Evolutionary conservation across 2,113 vertebrate genomes (phyloP).

Genomic region (Bos taurus): ARS-UCD2.0 NC_037349.1:42072001-42072500

Average conservation of each 20-base stretch:
- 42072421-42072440: neutral
- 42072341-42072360: neutral
- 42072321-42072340: neutral
- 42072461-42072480: neutral
- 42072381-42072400: neutral
- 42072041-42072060: neutral
- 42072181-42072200: neutral
- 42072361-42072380: neutral
- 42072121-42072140: neutral
- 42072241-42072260: neutral
- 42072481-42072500: neutral
- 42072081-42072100: neutral
- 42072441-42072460: neutral
- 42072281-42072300: neutral
- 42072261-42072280: neutral
- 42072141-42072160: neutral
- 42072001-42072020: neutral
- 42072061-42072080: neutral
- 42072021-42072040: neutral
- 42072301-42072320: neutral
- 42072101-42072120: neutral
- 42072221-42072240: neutral
- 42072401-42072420: neutral
- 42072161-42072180: neutral
- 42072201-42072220: neutral